Evolutionary conservation across 2,113 vertebrate species (phyloP), one percentile per base, ranked within the genome.

Genomic region (Lepisosteus oculatus): DNA sequence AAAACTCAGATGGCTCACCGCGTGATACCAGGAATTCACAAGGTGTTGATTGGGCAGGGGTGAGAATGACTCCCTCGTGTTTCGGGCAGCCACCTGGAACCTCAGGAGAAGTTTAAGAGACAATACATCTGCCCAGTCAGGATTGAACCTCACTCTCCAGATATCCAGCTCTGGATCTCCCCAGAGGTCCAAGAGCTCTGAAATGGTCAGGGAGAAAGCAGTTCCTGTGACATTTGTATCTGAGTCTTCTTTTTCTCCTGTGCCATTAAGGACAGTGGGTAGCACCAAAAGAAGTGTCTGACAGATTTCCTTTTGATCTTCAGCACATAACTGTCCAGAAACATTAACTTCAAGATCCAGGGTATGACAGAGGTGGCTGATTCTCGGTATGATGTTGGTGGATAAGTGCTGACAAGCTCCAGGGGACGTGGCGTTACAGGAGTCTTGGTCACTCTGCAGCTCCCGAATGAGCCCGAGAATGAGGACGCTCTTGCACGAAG

Each of bases 21-120:
- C 66, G 0, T 67, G 75, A 0, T 78, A 84, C 89, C 90, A 78
- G 3, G 77, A 81, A 43, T 71, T 7, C 70, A 85, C 89, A 42
- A 88, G 83, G 44, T 73, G 80, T 4, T 67, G 3, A 2, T 68
- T 59, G 61, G 59, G 14, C 4, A 0, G 2, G 0, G 73, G 2
- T 51, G 74, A 61, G 55, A 78, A 76, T 8, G 72, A 56, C 0
- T 83, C 74, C 41, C 70, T 80, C 61, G 87, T 45, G 74, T 73
- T 79, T n/a, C 87, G 69, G 62, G 91, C 61, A 0, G 85, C 84
- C 65, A 90, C 93, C 43, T 85, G 85, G 47, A 88, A 85, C 1
- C 62, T 79, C 3, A 94, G 74, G 45, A 91, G 71, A 54, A 94
- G 82, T 72, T 87, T 91, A 2, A 93, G 87, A 51, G 91, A 90